Evolutionary conservation across 2,113 vertebrate species (phyloP).

Genomic region (Lanius ludovicianus): DNA sequence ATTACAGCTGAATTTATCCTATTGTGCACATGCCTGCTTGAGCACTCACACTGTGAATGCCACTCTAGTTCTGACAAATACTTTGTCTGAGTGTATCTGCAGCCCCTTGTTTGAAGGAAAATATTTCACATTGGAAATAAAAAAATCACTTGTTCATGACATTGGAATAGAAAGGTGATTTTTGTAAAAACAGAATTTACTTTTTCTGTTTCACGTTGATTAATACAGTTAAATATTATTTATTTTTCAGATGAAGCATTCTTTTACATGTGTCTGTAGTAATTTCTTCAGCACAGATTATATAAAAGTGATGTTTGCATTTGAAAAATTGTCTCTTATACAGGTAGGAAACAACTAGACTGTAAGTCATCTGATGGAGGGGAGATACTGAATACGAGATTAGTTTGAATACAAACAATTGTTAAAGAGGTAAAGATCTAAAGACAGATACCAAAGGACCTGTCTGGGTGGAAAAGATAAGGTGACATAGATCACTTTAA

Average conservation of each 20-base stretch:
- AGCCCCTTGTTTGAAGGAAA: not conserved
- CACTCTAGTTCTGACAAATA: not conserved
- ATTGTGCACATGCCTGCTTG: not conserved
- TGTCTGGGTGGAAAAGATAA: constrained; percentile 28
- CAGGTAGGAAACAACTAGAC: not conserved
- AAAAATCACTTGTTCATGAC: not conserved
- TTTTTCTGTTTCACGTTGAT: not conserved
- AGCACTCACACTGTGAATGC: not conserved
- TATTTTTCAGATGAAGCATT: not conserved
- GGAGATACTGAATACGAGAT: not conserved
- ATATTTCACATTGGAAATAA: not conserved
- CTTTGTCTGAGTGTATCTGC: not conserved
- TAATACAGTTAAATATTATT: not conserved
- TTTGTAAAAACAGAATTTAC: not conserved
- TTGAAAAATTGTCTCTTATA: not conserved
- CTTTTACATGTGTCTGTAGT: not conserved
- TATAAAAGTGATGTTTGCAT: not conserved
- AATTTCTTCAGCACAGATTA: not conserved
- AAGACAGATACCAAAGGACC: constrained; percentile 21
- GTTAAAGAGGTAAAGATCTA: constrained; percentile 26
- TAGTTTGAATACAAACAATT: not conserved
- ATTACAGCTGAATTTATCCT: not conserved
- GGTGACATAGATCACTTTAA: constrained; percentile 16
- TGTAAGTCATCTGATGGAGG: not conserved
- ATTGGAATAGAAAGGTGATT: not conserved